Conservation (phyloP, 2,797 vertebrate genomes). For the Dallia pectoralis region DNA sequence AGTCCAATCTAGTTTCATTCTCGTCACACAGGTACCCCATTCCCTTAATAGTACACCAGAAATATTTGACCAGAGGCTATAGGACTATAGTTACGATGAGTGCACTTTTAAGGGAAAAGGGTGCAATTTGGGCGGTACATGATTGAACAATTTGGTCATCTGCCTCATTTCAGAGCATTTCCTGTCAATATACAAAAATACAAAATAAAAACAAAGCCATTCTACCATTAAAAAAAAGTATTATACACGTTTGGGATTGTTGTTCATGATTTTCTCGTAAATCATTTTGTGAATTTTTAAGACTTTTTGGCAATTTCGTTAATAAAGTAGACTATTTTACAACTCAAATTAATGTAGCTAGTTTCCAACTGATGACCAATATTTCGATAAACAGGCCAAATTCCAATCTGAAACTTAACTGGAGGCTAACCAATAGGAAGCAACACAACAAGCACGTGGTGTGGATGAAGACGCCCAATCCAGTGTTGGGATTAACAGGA, state of each 20-base stretch:
- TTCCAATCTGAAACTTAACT: constrained; percentile 77
- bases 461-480: constrained; percentile 61
- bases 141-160: constrained; percentile 46
- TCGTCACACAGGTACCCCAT: not conserved
- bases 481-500: constrained; percentile 83
- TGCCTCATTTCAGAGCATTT: constrained; percentile 63
- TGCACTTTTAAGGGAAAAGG: not conserved
- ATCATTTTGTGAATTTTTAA: constrained; percentile 60
- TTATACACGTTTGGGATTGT: constrained; percentile 68
- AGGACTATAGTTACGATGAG: not conserved
- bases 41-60: not conserved
- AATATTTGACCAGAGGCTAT: not conserved
- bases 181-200: constrained; percentile 83
- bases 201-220: constrained; percentile 69
- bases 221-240: constrained; percentile 63
- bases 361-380: constrained; percentile 58
- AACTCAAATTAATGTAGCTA: constrained; percentile 71
- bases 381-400: constrained; percentile 78
- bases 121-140: constrained; percentile 1
- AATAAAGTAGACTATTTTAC: constrained; percentile 85
- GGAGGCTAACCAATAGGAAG: constrained; percentile 87
- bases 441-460: constrained; percentile 85
- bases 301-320: constrained; percentile 82
- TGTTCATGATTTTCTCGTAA: constrained; percentile 53
- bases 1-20: constrained; percentile 36